Conservation (phyloP, 2,113 vertebrate genomes). For the Callospermophilus lateralis region DNA sequence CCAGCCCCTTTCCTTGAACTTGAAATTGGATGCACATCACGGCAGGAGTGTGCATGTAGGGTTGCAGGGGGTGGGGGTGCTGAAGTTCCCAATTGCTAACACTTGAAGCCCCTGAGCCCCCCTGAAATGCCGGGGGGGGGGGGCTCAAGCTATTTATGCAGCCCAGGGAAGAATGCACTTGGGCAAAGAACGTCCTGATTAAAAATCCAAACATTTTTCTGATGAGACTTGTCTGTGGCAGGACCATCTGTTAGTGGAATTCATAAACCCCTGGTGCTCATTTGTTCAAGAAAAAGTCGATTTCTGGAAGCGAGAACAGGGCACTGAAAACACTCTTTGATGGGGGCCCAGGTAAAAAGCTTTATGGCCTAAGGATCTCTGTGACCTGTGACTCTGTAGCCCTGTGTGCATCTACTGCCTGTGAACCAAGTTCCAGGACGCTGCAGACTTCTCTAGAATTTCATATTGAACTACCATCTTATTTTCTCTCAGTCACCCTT, state of each 20-base stretch:
- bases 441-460: not conserved
- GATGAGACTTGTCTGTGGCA: conserved; percentile 40
- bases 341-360: not conserved
- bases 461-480: not conserved
- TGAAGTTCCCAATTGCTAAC: not conserved
- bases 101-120: not conserved
- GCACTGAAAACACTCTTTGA: conserved; percentile 12
- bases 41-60: too few species aligned
- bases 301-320: not conserved
- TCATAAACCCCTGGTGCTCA: conserved; percentile 55
- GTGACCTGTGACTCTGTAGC: not conserved
- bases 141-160: not conserved
- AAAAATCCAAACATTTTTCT: conserved; percentile 47
- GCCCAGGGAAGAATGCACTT: not conserved
- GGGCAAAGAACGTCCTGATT: conserved; percentile 32
- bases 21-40: not conserved
- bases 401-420: not conserved
- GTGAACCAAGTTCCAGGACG: not conserved
- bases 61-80: not conserved
- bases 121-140: not conserved
- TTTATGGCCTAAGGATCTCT: not conserved
- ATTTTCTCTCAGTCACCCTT: not conserved
- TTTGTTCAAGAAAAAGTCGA: conserved; percentile 37
- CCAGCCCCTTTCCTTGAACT: not conserved
- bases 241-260: conserved; percentile 64